phyloP scores from a whole-genome alignment of 2,888 invertebrate species.

The Syritta pipiens region DNA sequence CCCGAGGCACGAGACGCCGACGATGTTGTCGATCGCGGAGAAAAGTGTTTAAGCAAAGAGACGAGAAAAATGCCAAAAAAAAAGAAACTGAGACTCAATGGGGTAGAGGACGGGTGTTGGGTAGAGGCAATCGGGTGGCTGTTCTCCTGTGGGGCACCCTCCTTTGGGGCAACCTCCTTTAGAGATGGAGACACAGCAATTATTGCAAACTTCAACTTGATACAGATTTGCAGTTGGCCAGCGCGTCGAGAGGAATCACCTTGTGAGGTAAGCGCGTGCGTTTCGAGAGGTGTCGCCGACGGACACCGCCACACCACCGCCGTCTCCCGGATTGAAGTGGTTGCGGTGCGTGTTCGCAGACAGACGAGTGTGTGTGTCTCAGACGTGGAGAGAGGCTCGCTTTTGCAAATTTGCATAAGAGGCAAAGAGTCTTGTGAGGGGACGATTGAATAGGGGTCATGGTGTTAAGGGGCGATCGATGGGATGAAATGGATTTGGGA shows the following conservation, averaged over 20 bases:
- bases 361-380: neutral
- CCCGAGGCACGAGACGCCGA: conserved; percentile 38
- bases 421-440: too few relatives aligned
- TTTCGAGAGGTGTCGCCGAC: neutral
- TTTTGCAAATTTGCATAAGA: neutral
- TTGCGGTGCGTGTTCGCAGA: neutral
- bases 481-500: neutral
- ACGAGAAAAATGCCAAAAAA: too few relatives aligned
- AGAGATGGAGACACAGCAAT: conserved; percentile 17
- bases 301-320: too few relatives aligned
- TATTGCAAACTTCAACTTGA: conserved; percentile 67
- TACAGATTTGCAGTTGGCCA: conserved; percentile 11
- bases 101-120: neutral
- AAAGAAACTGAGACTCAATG: conserved; percentile 11
- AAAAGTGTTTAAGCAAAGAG: too few relatives aligned
- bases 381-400: too few relatives aligned
- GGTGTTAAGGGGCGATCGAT: neutral
- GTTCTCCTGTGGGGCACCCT: conserved; percentile 21
- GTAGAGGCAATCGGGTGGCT: too few relatives aligned
- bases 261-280: conserved; percentile 43
- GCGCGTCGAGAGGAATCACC: conserved; percentile 36
- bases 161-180: conserved; percentile 6
- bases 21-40: neutral
- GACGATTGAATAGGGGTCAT: conserved; percentile 21
- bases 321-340: too few relatives aligned